Percentiles rank a stretch among this genome's conserved stretches.
Conservation (phyloP, 2,113 vertebrate genomes). For the Vidua macroura region DNA sequence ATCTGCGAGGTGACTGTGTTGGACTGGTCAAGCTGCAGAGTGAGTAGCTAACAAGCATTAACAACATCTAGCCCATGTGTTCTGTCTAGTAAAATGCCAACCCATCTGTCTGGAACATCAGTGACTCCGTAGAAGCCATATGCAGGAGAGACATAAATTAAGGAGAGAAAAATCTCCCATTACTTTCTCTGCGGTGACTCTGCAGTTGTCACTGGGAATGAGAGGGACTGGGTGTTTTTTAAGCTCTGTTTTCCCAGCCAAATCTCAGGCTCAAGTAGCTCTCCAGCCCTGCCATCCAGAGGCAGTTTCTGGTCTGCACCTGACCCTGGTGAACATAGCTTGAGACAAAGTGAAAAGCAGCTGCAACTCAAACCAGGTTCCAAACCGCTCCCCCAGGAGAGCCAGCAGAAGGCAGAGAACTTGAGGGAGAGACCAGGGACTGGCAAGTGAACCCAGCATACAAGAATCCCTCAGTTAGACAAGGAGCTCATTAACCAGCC, state of each 20-base stretch:
- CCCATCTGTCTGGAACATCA: slow-evolving; percentile 63
- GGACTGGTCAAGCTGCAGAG: slow-evolving; percentile 50
- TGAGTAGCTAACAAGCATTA: slow-evolving; percentile 49
- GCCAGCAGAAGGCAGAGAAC: not conserved
- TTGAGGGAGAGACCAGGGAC: not conserved
- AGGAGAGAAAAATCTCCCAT: slow-evolving; percentile 37
- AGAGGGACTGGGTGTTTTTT: not conserved
- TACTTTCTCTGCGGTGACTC: slow-evolving; percentile 18
- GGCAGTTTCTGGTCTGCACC: not conserved
- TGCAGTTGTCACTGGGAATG: not conserved
- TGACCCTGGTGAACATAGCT: rapidly evolving
- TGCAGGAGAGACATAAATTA: slow-evolving; percentile 57
- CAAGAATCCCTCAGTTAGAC: not conserved
- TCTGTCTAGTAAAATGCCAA: slow-evolving; percentile 55
- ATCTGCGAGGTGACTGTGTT: slow-evolving; percentile 16
- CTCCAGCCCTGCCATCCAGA: not conserved
- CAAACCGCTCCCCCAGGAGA: not conserved
- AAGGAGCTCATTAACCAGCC: not conserved
- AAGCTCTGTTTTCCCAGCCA: not conserved
- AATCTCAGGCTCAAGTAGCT: not conserved
- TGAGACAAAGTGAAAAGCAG: not conserved
- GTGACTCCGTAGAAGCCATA: slow-evolving; percentile 37
- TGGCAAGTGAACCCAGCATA: not conserved
- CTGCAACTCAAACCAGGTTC: not conserved
- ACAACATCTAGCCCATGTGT: slow-evolving; percentile 61